Percentiles rank a stretch among this genome's conserved stretches.
These are phyloP conservation scores for Halichoeres trimaculatus DNA, from an alignment of 2,113 vertebrate genomes.

Conservation along the genomic window DNA sequence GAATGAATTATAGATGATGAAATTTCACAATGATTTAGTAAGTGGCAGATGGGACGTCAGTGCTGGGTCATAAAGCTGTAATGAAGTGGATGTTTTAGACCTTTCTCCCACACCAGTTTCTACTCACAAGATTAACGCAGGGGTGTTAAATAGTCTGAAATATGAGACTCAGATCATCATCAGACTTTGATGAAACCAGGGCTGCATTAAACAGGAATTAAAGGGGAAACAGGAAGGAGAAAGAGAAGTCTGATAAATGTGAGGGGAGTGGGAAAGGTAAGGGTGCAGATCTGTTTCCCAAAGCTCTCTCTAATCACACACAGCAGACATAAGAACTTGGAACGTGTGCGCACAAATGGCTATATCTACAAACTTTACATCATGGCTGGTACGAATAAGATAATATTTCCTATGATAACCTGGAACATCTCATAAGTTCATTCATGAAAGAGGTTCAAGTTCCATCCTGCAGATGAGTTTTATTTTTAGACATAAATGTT, in stretches of 20 bases:
- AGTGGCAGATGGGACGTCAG: constrained; percentile 30
- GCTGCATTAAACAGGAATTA: neutral
- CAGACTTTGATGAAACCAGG: neutral
- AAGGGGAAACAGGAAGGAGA: neutral
- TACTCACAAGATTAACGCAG: neutral
- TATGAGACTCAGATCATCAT: constrained; percentile 9
- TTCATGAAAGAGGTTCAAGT: no score
- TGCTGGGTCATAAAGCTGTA: constrained; percentile 36
- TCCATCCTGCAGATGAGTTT: no score
- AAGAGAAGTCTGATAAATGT: neutral
- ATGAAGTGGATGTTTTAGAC: constrained; percentile 38
- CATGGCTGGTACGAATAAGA: no score
- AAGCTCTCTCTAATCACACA: no score
- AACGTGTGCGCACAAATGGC: no score
- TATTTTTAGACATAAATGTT: neutral
- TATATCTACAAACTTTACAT: no score
- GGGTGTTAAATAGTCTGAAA: constrained; percentile 30
- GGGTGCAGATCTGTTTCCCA: no score
- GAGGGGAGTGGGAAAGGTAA: no score
- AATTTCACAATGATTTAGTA: constrained; percentile 37
- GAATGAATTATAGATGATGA: constrained; percentile 38
- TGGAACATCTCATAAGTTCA: no score
- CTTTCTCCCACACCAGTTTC: neutral
- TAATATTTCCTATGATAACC: no score
- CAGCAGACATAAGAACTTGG: no score